phyloP scores from a whole-genome alignment of 2,113 vertebrate species.

The Nannospalax galili region DNA sequence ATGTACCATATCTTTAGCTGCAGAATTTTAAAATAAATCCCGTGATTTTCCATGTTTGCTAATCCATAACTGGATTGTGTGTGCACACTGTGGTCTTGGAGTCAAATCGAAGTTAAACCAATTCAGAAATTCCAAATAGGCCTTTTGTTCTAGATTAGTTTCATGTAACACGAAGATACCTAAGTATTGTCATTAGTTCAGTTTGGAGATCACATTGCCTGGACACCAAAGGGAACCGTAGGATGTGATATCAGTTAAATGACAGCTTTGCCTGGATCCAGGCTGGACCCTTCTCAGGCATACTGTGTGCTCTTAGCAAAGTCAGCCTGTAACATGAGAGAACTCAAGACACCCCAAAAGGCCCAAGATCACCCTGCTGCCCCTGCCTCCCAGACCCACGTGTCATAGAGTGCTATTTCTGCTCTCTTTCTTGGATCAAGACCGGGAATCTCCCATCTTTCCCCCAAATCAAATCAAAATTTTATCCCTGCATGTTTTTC shows the following conservation, averaged over 20 bases:
- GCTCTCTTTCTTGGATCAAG: neutral
- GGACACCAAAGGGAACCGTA: neutral
- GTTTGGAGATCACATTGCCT: neutral
- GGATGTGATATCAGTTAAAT: neutral
- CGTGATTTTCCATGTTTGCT: neutral
- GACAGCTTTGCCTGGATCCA: neutral
- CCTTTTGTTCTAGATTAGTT: neutral
- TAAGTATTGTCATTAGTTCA: neutral
- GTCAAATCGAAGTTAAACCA: constrained; percentile 15
- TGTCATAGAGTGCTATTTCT: neutral
- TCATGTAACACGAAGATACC: neutral
- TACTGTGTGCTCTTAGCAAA: neutral
- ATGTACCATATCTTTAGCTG: neutral
- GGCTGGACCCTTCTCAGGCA: neutral
- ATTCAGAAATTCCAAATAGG: neutral
- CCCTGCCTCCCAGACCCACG: neutral
- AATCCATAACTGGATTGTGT: constrained; percentile 1
- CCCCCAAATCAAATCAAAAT: neutral
- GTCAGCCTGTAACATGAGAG: neutral
- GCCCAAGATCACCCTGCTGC: neutral
- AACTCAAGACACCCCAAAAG: neutral
- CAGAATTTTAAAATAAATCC: neutral
- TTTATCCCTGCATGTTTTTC: neutral
- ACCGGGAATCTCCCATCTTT: neutral
- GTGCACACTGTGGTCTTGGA: neutral